Conservation (phyloP, 2,888 invertebrate genomes). For the Seira sanloemensis region DNA sequence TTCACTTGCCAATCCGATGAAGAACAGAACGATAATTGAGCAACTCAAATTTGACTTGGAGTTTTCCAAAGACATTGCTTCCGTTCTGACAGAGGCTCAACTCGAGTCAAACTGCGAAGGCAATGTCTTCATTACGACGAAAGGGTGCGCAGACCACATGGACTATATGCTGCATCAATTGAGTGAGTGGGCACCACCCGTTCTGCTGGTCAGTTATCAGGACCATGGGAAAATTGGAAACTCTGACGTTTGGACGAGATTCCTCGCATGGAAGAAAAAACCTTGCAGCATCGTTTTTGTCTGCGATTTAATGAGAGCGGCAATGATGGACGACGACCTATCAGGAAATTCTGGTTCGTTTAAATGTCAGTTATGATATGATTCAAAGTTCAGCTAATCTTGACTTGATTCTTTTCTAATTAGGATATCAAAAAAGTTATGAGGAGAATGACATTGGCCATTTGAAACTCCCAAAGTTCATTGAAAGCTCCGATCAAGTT, state of each 20-base stretch:
- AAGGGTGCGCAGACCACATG: constrained; percentile 56
- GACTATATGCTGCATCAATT: constrained; percentile 46
- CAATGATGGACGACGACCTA: background rate
- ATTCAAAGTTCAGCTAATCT: too few species aligned
- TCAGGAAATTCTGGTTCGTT: background rate
- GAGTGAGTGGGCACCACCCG: constrained; percentile 64
- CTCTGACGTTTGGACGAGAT: constrained; percentile 47
- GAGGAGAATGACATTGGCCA: constrained; percentile 45
- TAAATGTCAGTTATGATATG: too few species aligned
- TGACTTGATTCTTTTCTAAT: too few species aligned
- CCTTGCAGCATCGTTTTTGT: constrained; percentile 66
- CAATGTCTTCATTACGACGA: constrained; percentile 56
- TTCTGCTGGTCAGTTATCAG: constrained; percentile 51
- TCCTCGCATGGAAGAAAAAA: constrained; percentile 52
- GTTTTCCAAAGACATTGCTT: constrained; percentile 66
- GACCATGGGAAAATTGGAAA: constrained; percentile 39
- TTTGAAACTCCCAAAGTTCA: constrained; percentile 60
- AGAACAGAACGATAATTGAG: constrained; percentile 8
- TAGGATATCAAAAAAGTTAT: background rate
- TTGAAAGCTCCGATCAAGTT: constrained; percentile 62
- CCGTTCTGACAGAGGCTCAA: constrained; percentile 60
- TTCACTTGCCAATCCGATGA: too few species aligned
- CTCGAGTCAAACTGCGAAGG: constrained; percentile 65
- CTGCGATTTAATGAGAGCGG: constrained; percentile 60
- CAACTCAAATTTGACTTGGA: constrained; percentile 28